Base-by-base conservation (phyloP, 2,888 invertebrate genomes). In the Hedychridium roseum region DNA sequence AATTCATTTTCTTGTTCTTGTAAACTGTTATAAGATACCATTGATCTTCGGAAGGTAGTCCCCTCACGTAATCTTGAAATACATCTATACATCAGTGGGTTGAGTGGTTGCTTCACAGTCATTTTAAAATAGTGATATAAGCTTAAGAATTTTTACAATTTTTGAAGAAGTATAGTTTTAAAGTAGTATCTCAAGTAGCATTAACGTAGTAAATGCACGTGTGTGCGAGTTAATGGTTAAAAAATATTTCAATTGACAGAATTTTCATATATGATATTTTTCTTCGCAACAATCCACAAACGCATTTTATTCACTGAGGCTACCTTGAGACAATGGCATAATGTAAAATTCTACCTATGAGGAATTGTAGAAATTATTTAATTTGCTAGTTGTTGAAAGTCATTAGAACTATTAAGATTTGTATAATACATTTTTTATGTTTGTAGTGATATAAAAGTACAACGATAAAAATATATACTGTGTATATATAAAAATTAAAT, bases 401-500 rank as follows among this genome's bases (percentile, higher is more conserved):
- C 12, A 17, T 42, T 56, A 38, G 21, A 43, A 36, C 35, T 17
- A 11, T 32, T 60, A 56, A 38, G 35, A 37, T 45, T 56, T 64
- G 44, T 54, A 53, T 43, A 50, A 50, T 51, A 64, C 41, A 51
- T 43, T 51, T 54, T 50, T 38, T 55, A 54, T 51, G 50, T 54
- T 57, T 47, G 44, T 64, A 59, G 53, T 49, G 43, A 50, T 54
- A 47, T 47, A 43, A 64, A 50, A 18, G 39, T 52, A 58, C 60
- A 59, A 61, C 54, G 52, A 64, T 46, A 50, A 36, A 51, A 35
- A 47, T 38, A 40, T 43, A 39, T 51, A 43, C 36, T 27, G 28
- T 46, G 52, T 41, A 37, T 45, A 39, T 41, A 5, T 7, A 14
- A 5, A 27, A 28, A 14, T n/a, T 50, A 26, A 53, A 57, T 42